A percentile compares a stretch with the other conserved stretches of the same genome.
Conservation (phyloP, 2,888 invertebrate genomes). For the Allophyes oxyacanthae region DNA sequence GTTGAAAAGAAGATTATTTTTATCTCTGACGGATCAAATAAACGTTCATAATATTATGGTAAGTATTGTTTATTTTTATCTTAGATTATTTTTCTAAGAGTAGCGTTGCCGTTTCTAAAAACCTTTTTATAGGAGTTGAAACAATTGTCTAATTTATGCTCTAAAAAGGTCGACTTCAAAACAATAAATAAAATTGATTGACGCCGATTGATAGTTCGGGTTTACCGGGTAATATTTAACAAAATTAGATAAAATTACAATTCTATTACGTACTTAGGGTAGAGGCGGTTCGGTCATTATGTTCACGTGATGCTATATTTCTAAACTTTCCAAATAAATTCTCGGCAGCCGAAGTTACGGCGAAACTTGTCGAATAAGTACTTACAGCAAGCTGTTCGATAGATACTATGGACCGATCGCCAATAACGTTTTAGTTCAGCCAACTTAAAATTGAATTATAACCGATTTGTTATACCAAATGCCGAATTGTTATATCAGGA, state of each 20-base stretch:
- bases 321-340: conserved; percentile 13
- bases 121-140: neutral
- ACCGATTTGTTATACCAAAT: neutral
- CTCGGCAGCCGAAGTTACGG: neutral
- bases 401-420: conserved; percentile 2
- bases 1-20: conserved; percentile 15
- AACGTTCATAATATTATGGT: conserved; percentile 7
- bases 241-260: too few species aligned
- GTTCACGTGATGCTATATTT: conserved; percentile 4
- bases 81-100: neutral
- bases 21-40: conserved; percentile 1
- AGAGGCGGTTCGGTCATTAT: neutral
- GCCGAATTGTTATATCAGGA: too few species aligned
- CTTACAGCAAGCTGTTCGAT: conserved; percentile 21
- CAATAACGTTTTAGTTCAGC: neutral
- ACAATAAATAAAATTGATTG: neutral
- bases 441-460: neutral
- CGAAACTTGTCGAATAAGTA: neutral
- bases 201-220: neutral
- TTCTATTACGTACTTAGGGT: conserved; percentile 1
- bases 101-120: too few species aligned
- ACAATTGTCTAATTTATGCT: neutral
- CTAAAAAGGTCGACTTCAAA: neutral
- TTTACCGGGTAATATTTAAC: too few species aligned
- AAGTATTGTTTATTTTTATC: neutral